phyloP scores from a whole-genome alignment of 30 jellyfish, hydroid and myxozoan species.

The Chironex yamaguchii region DNA sequence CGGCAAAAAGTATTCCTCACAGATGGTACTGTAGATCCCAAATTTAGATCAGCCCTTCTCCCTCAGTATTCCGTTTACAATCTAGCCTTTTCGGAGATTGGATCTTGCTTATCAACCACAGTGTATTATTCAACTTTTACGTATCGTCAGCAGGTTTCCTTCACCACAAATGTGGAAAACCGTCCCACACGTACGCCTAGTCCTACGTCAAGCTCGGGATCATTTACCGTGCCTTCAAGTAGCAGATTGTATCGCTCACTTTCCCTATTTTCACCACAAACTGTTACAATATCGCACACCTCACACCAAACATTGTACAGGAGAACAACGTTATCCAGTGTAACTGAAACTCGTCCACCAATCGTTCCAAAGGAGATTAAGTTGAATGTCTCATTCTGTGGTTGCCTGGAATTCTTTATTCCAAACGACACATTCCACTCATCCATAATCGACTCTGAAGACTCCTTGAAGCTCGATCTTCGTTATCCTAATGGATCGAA shows the following conservation, averaged over 20 bases:
- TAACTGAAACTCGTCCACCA: background rate
- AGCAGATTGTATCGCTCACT: background rate
- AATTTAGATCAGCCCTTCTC: background rate
- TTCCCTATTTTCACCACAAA: background rate
- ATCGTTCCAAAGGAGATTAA: background rate
- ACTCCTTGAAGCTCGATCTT: background rate
- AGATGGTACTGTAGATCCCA: background rate
- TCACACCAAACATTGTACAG: background rate
- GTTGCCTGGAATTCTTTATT: conserved; percentile 9
- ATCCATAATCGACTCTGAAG: background rate
- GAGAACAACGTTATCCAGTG: background rate
- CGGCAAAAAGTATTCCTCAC: background rate
- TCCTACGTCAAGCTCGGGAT: background rate
- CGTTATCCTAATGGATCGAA: conserved; percentile 33
- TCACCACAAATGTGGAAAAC: background rate
- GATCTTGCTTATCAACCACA: background rate
- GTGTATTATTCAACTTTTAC: background rate
- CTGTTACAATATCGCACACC: background rate
- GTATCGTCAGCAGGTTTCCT: too few species aligned
- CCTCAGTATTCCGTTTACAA: background rate
- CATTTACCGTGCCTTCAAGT: background rate
- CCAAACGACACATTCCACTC: conserved; percentile 26
- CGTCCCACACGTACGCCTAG: background rate
- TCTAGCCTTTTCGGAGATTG: background rate
- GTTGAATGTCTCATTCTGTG: conserved; percentile 28